Percentiles rank a stretch among this genome's conserved stretches.
Conservation (phyloP, 35 echinoderm and acorn worm species). For the Ophioderma brevispina region DNA sequence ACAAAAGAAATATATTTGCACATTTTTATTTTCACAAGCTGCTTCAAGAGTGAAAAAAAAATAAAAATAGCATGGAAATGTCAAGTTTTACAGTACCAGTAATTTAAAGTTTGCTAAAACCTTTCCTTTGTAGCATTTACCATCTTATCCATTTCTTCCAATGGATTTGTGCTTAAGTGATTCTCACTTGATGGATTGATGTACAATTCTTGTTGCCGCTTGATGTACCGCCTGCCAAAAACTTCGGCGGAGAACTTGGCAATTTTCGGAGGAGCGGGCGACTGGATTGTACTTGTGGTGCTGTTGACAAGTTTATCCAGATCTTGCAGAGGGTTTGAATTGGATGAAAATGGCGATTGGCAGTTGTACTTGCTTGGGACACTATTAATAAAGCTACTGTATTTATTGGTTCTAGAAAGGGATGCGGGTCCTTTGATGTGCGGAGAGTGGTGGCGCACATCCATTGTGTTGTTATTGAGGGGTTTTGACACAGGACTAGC, state of each 20-base stretch:
- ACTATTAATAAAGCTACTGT: neutral
- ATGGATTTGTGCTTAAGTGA: conserved; percentile 29
- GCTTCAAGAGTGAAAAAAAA: too few species aligned
- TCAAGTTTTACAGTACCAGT: too few species aligned
- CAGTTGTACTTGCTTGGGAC: neutral
- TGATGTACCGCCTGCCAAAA: neutral
- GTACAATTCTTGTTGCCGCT: conserved; percentile 29
- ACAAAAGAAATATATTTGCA: too few species aligned
- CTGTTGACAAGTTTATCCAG: conserved; percentile 59
- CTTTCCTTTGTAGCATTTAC: conserved; percentile 40
- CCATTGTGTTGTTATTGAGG: neutral
- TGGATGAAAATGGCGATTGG: neutral
- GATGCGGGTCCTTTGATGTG: neutral
- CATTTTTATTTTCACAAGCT: too few species aligned
- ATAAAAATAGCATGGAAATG: too few species aligned
- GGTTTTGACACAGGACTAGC: neutral
- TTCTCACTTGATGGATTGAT: conserved; percentile 29
- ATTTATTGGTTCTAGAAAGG: neutral
- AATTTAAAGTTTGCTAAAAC: too few species aligned
- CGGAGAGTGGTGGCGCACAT: neutral
- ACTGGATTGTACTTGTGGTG: conserved; percentile 22
- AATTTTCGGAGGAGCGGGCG: conserved; percentile 34
- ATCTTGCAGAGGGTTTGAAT: conserved; percentile 45
- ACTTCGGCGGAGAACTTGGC: conserved; percentile 30
- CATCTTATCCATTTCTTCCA: conserved; percentile 68